Conservation (phyloP, 2,113 vertebrate species). For the Strigops habroptila region DNA sequence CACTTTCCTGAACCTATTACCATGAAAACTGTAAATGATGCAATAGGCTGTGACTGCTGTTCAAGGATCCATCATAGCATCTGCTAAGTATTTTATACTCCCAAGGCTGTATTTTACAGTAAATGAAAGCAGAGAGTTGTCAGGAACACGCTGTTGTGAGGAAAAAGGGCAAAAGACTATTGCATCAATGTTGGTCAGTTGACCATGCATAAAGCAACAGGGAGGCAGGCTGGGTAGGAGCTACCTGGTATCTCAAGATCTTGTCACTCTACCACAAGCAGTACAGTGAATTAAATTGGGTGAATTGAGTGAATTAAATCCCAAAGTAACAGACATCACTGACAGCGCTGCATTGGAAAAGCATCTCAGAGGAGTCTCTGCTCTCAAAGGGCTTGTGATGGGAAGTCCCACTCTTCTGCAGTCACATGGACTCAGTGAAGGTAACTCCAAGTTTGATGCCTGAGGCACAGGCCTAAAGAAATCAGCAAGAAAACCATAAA, state of each 20-base stretch:
- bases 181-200: background rate
- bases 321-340: background rate
- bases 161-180: too few relatives aligned
- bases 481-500: background rate
- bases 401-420: background rate
- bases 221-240: background rate
- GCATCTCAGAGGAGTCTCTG: background rate
- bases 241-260: background rate
- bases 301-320: background rate
- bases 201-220: background rate
- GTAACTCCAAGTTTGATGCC: background rate
- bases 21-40: background rate
- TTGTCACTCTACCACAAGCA: background rate
- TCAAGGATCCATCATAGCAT: background rate
- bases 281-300: too few relatives aligned
- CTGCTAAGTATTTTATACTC: background rate
- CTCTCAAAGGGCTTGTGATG: background rate
- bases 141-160: background rate
- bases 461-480: background rate
- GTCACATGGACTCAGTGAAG: background rate
- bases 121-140: background rate
- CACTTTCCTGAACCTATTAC: constrained; percentile 5
- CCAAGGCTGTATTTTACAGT: background rate
- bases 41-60: background rate
- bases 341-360: background rate